phyloP scores from a whole-genome alignment of 1,140 invertebrate species.

The Drosophila lacteicornis region DNA sequence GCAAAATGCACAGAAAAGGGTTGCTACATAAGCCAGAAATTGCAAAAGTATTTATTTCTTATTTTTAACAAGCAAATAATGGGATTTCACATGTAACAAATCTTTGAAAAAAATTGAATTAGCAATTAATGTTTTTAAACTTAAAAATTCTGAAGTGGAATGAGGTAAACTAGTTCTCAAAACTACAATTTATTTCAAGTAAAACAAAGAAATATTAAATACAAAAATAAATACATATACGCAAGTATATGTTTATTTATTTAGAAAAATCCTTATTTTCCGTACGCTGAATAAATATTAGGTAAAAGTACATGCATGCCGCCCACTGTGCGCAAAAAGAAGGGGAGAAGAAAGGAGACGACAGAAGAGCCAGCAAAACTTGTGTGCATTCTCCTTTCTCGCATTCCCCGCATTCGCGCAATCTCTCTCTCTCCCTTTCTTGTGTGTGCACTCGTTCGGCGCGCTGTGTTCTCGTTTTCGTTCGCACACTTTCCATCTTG shows the following conservation, averaged over 20 bases:
- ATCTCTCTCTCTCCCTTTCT: not conserved
- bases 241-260: not conserved
- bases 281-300: not conserved
- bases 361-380: constrained; percentile 15
- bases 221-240: no score
- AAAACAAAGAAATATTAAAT: no score
- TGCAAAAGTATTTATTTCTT: no score
- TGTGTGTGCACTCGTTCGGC: constrained; percentile 31
- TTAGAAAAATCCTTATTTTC: not conserved
- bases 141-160: no score
- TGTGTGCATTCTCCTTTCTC: constrained; percentile 20
- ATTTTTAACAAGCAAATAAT: no score
- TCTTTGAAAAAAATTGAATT: no score
- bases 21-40: no score
- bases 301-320: no score
- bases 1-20: not conserved
- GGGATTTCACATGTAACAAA: no score
- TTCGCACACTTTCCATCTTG: constrained; percentile 34
- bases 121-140: no score
- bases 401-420: constrained; percentile 5
- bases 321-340: constrained; percentile 20
- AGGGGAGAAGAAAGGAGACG: not conserved
- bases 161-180: no score
- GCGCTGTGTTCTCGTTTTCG: constrained; percentile 38
- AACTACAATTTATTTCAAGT: no score